These are phyloP conservation scores for Gambusia holbrooki DNA, from an alignment of 2,113 vertebrate genomes.

Conservation along the genomic window DNA sequence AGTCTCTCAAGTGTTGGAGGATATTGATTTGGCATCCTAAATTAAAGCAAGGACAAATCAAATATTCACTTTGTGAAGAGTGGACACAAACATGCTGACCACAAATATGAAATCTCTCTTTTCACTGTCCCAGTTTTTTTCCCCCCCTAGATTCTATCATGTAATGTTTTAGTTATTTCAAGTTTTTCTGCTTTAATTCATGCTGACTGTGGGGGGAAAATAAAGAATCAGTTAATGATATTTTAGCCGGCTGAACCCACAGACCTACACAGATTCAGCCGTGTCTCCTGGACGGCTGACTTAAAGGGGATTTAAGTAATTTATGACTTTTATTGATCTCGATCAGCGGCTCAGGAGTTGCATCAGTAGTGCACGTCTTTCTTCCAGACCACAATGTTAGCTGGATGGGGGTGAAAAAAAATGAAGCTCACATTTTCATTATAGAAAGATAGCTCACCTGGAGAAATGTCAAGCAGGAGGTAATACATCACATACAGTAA, in stretches of 20 bases:
- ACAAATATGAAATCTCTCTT: slow-evolving; percentile 26
- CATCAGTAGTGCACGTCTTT: slow-evolving; percentile 23
- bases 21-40: slow-evolving; percentile 57
- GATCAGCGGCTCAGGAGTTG: slow-evolving; percentile 34
- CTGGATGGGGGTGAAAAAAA: slow-evolving; percentile 11
- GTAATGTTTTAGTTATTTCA: slow-evolving; percentile 52
- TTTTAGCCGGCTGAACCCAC: slow-evolving; percentile 26
- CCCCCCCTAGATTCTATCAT: slow-evolving; percentile 19
- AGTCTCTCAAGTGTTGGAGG: slow-evolving; percentile 33
- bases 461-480: slow-evolving; percentile 16
- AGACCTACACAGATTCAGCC: slow-evolving; percentile 27
- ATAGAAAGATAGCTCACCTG: slow-evolving; percentile 12
- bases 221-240: slow-evolving; percentile 20
- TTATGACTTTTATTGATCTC: slow-evolving; percentile 54
- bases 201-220: background rate
- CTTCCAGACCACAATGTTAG: slow-evolving; percentile 5
- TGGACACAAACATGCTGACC: slow-evolving; percentile 30
- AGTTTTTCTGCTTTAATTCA: slow-evolving; percentile 46
- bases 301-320: slow-evolving; percentile 56
- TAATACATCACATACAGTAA: slow-evolving; percentile 10
- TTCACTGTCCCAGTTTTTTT: background rate
- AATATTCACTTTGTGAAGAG: slow-evolving; percentile 57
- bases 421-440: slow-evolving; percentile 40
- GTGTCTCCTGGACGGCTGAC: slow-evolving; percentile 43
- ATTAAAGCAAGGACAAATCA: slow-evolving; percentile 47